Evolutionary conservation across 2,888 invertebrate species (phyloP).

Genomic region (Pristionchus arcanus): DNA sequence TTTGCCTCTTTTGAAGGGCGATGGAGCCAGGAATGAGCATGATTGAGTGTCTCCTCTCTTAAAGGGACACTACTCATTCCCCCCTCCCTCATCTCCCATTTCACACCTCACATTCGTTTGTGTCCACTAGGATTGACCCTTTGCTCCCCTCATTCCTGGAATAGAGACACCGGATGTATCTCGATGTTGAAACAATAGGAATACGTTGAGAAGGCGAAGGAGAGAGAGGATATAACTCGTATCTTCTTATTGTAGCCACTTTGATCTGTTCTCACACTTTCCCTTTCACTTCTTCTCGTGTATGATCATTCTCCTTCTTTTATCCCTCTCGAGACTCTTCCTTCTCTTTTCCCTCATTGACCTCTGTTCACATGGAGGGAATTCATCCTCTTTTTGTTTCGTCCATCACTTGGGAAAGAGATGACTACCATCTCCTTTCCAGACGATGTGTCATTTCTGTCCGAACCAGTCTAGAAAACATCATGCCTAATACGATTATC

Average conservation of each 20-base stretch:
- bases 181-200: constrained; percentile 40
- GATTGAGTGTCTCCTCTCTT: constrained; percentile 23
- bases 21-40: constrained; percentile 18
- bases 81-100: constrained; percentile 14
- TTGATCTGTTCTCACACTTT: constrained; percentile 32
- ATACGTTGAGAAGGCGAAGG: not conserved
- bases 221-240: not conserved
- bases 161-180: constrained; percentile 31
- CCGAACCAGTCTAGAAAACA: constrained; percentile 35
- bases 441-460: constrained; percentile 35
- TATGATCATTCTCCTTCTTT: not conserved
- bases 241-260: constrained; percentile 6
- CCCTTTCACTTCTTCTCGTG: constrained; percentile 1
- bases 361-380: not conserved
- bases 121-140: constrained; percentile 26
- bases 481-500: constrained; percentile 38
- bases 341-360: constrained; percentile 41
- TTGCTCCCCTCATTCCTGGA: not conserved
- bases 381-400: not conserved
- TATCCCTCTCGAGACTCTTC: not conserved
- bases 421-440: not conserved
- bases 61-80: not conserved
- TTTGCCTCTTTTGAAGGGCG: constrained; percentile 32
- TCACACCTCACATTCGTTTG: constrained; percentile 18
- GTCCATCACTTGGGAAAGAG: not conserved